Evolutionary conservation across 1,140 invertebrate species (phyloP).

Genomic region (Drosophila mayri): DNA sequence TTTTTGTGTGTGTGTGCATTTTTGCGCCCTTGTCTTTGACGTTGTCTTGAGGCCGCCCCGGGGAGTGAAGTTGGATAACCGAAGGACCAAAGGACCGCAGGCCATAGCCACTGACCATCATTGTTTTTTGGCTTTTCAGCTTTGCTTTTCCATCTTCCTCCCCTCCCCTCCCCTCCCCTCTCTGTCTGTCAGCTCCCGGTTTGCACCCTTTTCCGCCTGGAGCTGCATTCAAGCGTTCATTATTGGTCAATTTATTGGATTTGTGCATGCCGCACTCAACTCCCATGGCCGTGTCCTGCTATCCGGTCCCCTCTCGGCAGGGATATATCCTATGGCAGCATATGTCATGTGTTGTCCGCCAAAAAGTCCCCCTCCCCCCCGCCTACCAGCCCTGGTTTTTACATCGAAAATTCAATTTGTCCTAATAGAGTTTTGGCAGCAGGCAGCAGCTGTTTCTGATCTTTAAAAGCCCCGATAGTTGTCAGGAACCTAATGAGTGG

Average conservation of each 20-base stretch:
- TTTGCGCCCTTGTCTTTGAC: constrained; percentile 54
- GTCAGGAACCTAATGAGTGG: background rate
- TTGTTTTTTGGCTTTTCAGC: constrained; percentile 81
- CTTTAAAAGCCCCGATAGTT: constrained; percentile 2
- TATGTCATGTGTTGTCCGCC: constrained; percentile 67
- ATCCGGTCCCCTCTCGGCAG: background rate
- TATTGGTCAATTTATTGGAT: constrained; percentile 84
- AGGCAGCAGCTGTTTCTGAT: constrained; percentile 5
- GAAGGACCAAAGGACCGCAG: constrained; percentile 31
- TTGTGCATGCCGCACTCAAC: constrained; percentile 65
- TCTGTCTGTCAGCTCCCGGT: no score
- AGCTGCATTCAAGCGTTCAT: constrained; percentile 77
- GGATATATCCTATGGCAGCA: constrained; percentile 33
- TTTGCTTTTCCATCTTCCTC: constrained; percentile 33
- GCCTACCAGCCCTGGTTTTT: constrained; percentile 28
- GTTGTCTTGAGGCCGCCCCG: constrained; percentile 52
- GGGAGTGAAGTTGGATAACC: constrained; percentile 7
- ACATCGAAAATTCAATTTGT: constrained; percentile 78
- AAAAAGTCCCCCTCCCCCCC: background rate
- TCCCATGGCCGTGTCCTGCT: constrained; percentile 14
- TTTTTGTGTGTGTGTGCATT: constrained; percentile 9
- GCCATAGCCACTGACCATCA: constrained; percentile 63
- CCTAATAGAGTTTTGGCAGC: constrained; percentile 70
- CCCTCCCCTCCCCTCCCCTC: no score
- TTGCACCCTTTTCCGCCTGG: constrained; percentile 13